Percentiles rank a stretch among this genome's conserved stretches.
These are phyloP conservation scores for Labia minor DNA, from an alignment of 2,888 invertebrate species.

Conservation along the genomic window DNA sequence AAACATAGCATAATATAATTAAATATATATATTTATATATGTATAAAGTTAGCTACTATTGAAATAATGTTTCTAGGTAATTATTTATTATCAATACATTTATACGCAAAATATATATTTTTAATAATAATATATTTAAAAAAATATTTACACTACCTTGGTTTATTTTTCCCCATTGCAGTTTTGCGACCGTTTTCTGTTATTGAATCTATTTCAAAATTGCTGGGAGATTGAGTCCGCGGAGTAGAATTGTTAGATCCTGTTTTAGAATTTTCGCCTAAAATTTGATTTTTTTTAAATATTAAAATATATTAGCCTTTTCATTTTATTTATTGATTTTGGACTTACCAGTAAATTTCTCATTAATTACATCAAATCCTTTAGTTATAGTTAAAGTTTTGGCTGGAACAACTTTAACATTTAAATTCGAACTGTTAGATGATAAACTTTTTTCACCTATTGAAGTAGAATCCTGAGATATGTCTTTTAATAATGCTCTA, in stretches of 20 bases:
- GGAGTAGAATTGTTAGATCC: conserved; percentile 35
- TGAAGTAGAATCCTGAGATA: background rate
- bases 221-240: conserved; percentile 50
- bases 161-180: conserved; percentile 17
- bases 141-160: background rate
- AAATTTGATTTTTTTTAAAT: too few species aligned
- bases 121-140: too few species aligned
- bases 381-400: conserved; percentile 43
- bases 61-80: too few species aligned
- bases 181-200: background rate
- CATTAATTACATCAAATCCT: conserved; percentile 40
- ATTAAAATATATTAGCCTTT: conserved; percentile 24
- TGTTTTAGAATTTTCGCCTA: conserved; percentile 30
- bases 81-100: too few species aligned
- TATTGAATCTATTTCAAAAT: conserved; percentile 1
- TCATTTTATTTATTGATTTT: conserved; percentile 14
- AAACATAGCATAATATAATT: too few species aligned
- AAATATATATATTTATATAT: too few species aligned
- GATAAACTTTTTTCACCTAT: background rate
- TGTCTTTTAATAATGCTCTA: background rate
- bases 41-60: too few species aligned
- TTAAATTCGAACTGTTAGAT: background rate
- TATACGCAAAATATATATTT: too few species aligned
- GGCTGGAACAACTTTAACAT: conserved; percentile 26
- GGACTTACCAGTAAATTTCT: conserved; percentile 13